These are phyloP conservation scores for Stichodactyla mertensii DNA, from an alignment of 64 coral and sea anemone species.

Conservation along the genomic window DNA sequence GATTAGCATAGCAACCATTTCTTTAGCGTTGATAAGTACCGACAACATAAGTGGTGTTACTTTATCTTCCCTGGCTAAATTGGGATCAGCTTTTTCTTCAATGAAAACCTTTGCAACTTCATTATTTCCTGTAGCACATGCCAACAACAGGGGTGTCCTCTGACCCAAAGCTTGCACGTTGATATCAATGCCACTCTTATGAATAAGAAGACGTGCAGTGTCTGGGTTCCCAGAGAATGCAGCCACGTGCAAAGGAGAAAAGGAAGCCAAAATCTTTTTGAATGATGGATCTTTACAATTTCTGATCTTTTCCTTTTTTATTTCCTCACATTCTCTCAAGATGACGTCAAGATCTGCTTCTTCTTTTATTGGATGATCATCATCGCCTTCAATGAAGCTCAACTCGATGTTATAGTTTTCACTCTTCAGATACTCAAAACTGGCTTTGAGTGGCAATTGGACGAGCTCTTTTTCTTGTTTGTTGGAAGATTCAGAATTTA, in stretches of 20 bases:
- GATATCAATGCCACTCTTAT: conserved; percentile 32
- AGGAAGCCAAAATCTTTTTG: conserved; percentile 10
- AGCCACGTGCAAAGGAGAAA: conserved; percentile 61
- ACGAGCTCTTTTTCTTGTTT: conserved; percentile 5
- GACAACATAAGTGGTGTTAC: conserved; percentile 58
- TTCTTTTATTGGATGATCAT: background rate
- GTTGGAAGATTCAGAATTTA: conserved; percentile 3
- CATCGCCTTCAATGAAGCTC: background rate
- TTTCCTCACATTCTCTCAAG: background rate
- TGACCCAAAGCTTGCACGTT: conserved; percentile 35
- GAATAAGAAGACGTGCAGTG: conserved; percentile 37
- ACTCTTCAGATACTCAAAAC: background rate
- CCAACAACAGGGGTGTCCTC: conserved; percentile 61
- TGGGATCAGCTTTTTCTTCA: conserved; percentile 50
- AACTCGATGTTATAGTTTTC: conserved; percentile 16
- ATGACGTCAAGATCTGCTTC: background rate
- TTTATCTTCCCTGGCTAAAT: conserved; percentile 33
- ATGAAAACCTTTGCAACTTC: conserved; percentile 47
- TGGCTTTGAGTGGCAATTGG: background rate
- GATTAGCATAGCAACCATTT: conserved; percentile 33
- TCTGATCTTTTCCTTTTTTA: conserved; percentile 13
- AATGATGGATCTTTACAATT: conserved; percentile 11
- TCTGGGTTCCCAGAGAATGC: conserved; percentile 39
- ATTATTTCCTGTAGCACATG: conserved; percentile 59
- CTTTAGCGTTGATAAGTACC: conserved; percentile 31